Evolutionary conservation across 2,113 vertebrate genomes (phyloP).

Genomic region (Taxidea taxus): DNA sequence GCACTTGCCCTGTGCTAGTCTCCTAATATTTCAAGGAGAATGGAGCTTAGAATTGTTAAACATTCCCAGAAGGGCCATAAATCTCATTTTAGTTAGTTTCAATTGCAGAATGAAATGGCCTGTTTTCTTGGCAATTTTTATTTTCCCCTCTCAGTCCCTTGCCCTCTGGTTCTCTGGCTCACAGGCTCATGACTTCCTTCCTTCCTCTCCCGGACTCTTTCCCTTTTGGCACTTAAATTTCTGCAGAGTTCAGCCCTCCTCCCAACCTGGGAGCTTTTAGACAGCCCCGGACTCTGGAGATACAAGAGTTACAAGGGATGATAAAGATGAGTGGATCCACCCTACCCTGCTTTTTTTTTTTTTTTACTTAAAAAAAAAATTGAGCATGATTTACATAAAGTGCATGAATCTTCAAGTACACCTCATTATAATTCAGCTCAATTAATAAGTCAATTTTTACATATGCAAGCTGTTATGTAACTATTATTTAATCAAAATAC

Average conservation of each 20-base stretch:
- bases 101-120: conserved; percentile 65
- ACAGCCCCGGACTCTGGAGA: not conserved
- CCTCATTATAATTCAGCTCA: not conserved
- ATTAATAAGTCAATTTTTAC: not conserved
- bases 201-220: not conserved
- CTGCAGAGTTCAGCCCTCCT: not conserved
- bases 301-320: not conserved
- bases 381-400: not conserved
- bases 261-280: not conserved
- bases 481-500: not conserved
- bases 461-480: not conserved
- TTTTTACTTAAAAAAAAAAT: not conserved
- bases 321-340: not conserved
- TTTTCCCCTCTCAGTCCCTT: conserved; percentile 33
- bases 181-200: not conserved
- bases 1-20: conserved; percentile 15
- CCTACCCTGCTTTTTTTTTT: not conserved
- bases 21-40: conserved; percentile 69
- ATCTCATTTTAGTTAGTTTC: conserved; percentile 67
- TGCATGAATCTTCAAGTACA: not conserved
- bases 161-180: conserved; percentile 20
- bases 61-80: conserved; percentile 59
- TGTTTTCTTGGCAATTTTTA: conserved; percentile 69
- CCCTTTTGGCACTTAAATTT: not conserved
- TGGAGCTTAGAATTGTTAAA: conserved; percentile 61